phyloP scores from a whole-genome alignment of 2,888 invertebrate species.

The Eugnorisma glareosa region DNA sequence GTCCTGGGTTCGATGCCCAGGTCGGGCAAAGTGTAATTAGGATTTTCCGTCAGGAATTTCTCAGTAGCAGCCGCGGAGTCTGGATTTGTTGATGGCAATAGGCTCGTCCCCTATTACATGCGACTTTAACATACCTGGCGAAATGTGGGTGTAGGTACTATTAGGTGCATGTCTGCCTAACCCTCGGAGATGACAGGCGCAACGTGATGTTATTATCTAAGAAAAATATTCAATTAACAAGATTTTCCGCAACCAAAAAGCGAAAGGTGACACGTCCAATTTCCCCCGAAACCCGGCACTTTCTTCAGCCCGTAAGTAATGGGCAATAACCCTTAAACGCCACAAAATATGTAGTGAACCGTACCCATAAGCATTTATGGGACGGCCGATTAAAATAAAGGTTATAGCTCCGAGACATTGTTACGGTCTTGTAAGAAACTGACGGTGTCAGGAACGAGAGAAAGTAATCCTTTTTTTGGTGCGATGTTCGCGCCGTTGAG shows the following conservation, averaged over 20 bases:
- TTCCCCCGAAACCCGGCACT: constrained; percentile 4
- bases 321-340: constrained; percentile 54
- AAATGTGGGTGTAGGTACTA: too few relatives aligned
- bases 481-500: not conserved
- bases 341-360: constrained; percentile 59
- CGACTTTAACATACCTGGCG: too few relatives aligned
- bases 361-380: constrained; percentile 57
- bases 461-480: constrained; percentile 36
- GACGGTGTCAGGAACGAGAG: constrained; percentile 41
- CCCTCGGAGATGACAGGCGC: too few relatives aligned
- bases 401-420: constrained; percentile 53
- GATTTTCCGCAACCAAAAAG: not conserved
- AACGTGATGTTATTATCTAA: too few relatives aligned
- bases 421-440: constrained; percentile 38
- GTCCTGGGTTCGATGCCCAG: too few relatives aligned
- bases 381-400: constrained; percentile 63
- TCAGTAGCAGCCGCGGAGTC: too few relatives aligned
- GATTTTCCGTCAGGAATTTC: too few relatives aligned
- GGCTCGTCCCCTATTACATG: too few relatives aligned
- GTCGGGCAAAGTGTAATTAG: too few relatives aligned
- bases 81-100: too few relatives aligned
- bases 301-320: constrained; percentile 46
- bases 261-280: constrained; percentile 11
- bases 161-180: too few relatives aligned
- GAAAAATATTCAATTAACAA: constrained; percentile 1